phyloP scores from a whole-genome alignment of 2,113 vertebrate species.

The Silurus glanis region DNA sequence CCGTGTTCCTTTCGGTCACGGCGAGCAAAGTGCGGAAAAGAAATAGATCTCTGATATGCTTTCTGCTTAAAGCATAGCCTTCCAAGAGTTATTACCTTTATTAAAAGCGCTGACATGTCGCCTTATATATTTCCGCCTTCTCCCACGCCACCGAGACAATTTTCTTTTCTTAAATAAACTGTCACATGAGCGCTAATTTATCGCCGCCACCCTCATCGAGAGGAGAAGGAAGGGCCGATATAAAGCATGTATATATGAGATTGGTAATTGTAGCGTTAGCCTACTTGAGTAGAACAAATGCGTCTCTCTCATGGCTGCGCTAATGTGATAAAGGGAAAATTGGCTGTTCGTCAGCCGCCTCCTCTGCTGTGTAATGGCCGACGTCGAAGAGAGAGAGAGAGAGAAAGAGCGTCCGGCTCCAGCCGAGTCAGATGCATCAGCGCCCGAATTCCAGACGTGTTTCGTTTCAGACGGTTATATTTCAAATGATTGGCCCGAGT shows the following conservation, averaged over 20 bases:
- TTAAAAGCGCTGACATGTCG: slow-evolving; percentile 89
- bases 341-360: slow-evolving; percentile 96
- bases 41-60: slow-evolving; percentile 73
- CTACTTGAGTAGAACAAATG: slow-evolving; percentile 99
- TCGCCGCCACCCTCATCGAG: slow-evolving; percentile 89
- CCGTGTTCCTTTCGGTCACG: slow-evolving; percentile 71
- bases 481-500: slow-evolving; percentile 74
- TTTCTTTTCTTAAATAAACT: slow-evolving; percentile 99
- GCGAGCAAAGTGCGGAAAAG: slow-evolving; percentile 4
- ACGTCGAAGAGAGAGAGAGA: slow-evolving; percentile 69
- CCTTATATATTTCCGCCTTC: slow-evolving; percentile 91
- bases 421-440: slow-evolving; percentile 82
- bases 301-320: slow-evolving; percentile 90
- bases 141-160: slow-evolving; percentile 95
- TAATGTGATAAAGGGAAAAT: slow-evolving; percentile 99
- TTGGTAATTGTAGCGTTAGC: slow-evolving; percentile 99
- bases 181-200: slow-evolving; percentile 99
- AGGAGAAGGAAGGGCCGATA: slow-evolving; percentile 91
- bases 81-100: slow-evolving; percentile 93
- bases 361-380: slow-evolving; percentile 69
- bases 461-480: slow-evolving; percentile 78
- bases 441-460: slow-evolving; percentile 60
- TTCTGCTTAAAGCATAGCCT: slow-evolving; percentile 84
- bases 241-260: slow-evolving; percentile 99
- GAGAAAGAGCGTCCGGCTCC: slow-evolving; percentile 52